Conservation (phyloP, 2,888 invertebrate species). For the Biston stratarius region DNA sequence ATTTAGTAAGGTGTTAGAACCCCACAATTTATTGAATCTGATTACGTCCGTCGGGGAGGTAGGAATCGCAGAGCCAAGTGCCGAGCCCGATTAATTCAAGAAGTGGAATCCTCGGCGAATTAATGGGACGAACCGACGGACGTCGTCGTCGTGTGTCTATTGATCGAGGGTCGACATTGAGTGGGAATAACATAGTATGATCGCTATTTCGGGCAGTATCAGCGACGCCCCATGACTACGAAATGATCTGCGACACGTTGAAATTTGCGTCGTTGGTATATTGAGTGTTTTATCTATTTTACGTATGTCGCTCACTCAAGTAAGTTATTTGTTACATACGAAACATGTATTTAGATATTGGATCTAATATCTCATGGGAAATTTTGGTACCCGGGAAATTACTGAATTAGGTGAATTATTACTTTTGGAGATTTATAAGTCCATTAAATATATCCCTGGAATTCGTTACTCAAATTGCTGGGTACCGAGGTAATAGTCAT, state of each 20-base stretch:
- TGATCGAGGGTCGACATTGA: constrained; percentile 59
- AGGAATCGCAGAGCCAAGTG: constrained; percentile 56
- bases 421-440: no score
- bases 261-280: constrained; percentile 30
- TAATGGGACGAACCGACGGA: constrained; percentile 67
- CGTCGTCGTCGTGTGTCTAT: constrained; percentile 66
- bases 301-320: background rate
- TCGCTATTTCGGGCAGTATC: constrained; percentile 33
- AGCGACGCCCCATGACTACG: constrained; percentile 26
- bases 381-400: no score
- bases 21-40: constrained; percentile 4
- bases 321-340: background rate
- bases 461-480: no score
- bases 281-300: constrained; percentile 9
- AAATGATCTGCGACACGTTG: constrained; percentile 15
- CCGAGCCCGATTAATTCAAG: constrained; percentile 78
- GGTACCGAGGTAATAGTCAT: no score
- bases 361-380: background rate
- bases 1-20: background rate
- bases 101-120: constrained; percentile 72
- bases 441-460: no score
- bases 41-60: constrained; percentile 18
- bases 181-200: constrained; percentile 37
- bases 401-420: no score
- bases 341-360: background rate